Conservation (phyloP, 2,888 invertebrate species). For the Diadromus collaris region DNA sequence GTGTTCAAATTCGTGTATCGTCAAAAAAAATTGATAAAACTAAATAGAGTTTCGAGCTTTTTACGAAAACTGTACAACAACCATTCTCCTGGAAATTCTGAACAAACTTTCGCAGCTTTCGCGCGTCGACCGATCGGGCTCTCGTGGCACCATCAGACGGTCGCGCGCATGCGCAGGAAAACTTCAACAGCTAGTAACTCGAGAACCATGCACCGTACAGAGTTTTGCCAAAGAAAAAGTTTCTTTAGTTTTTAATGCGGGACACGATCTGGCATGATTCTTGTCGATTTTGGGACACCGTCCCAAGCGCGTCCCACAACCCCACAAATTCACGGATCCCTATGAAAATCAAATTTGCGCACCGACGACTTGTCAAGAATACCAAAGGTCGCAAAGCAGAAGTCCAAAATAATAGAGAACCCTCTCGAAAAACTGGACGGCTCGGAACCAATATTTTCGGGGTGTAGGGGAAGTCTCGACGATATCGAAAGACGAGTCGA, state of each 20-base stretch:
- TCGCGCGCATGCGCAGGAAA: neutral
- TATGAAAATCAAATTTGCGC: neutral
- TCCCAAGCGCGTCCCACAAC: neutral
- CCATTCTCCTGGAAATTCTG: neutral
- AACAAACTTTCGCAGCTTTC: neutral
- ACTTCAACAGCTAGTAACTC: too few relatives aligned
- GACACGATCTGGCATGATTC: too few relatives aligned
- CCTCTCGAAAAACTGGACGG: neutral
- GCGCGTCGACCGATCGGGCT: neutral
- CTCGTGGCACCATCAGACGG: neutral
- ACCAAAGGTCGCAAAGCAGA: neutral
- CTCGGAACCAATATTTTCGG: neutral
- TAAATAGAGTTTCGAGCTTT: neutral
- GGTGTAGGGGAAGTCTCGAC: slow-evolving; percentile 12
- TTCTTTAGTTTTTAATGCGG: too few relatives aligned
- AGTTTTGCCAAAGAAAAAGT: too few relatives aligned
- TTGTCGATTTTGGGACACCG: neutral
- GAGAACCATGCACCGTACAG: too few relatives aligned
- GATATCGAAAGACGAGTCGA: slow-evolving; percentile 16
- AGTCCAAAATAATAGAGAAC: neutral
- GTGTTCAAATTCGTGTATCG: too few relatives aligned
- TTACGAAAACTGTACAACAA: neutral
- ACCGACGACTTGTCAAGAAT: neutral
- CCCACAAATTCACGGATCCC: neutral
- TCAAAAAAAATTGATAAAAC: neutral